Conservation (phyloP, 23 tunicate species). For the Halocynthia aurantium region DNA sequence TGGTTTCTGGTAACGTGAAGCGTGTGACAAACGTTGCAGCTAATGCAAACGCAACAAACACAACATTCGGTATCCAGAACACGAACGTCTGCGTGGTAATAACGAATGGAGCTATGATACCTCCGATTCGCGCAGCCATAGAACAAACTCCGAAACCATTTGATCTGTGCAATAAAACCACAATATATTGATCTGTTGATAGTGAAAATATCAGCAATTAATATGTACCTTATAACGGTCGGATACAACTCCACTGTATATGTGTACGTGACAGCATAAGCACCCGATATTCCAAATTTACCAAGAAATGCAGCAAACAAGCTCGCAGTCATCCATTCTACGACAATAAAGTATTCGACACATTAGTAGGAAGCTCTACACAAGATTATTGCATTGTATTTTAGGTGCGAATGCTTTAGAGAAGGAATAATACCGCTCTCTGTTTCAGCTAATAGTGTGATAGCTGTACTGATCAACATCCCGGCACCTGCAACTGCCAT, state of each 20-base stretch:
- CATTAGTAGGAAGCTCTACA: too few relatives aligned
- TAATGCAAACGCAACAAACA: too few relatives aligned
- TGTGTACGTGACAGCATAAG: conserved; percentile 49
- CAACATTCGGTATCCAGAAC: not conserved
- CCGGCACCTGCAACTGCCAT: conserved; percentile 26
- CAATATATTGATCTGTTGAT: too few relatives aligned
- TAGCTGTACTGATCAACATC: conserved; percentile 23
- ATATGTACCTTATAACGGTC: conserved; percentile 51
- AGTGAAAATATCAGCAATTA: not conserved
- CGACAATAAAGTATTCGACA: too few relatives aligned
- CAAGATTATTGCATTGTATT: too few relatives aligned
- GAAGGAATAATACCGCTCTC: not conserved
- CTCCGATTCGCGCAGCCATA: conserved; percentile 17
- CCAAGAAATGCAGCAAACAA: conserved; percentile 35
- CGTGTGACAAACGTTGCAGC: too few relatives aligned
- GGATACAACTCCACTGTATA: conserved; percentile 57
- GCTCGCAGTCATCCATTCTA: not conserved
- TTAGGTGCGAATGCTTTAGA: too few relatives aligned
- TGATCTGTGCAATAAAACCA: conserved; percentile 12
- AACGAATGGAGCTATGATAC: conserved; percentile 30
- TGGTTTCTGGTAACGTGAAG: too few relatives aligned
- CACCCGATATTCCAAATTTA: conserved; percentile 58
- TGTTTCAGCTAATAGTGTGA: conserved; percentile 26
- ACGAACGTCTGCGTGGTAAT: conserved; percentile 6
- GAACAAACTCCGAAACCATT: conserved; percentile 35